phyloP scores from a whole-genome alignment of 2,888 invertebrate genomes.

The Agrotis ipsilon region DNA sequence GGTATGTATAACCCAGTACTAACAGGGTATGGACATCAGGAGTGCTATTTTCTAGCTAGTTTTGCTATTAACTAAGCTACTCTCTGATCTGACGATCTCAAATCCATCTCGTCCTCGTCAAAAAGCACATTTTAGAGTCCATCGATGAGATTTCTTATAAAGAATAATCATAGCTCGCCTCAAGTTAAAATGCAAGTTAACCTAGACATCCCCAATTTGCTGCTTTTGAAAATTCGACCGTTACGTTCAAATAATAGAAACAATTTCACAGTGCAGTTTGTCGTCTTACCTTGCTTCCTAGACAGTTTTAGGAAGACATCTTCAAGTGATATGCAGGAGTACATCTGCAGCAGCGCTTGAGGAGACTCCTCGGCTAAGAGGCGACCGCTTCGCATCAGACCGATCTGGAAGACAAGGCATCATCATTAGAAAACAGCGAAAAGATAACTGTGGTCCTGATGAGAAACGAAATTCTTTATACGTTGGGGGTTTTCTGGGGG shows the following conservation, averaged over 20 bases:
- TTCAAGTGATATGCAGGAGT: slow-evolving; percentile 96
- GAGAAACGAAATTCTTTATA: neutral
- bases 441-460: neutral
- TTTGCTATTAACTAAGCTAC: too few relatives aligned
- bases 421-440: neutral
- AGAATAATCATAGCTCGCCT: too few relatives aligned
- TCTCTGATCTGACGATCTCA: too few relatives aligned
- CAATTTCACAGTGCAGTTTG: neutral
- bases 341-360: slow-evolving; percentile 95
- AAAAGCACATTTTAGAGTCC: too few relatives aligned
- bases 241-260: slow-evolving; percentile 8
- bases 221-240: slow-evolving; percentile 2
- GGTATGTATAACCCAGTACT: too few relatives aligned
- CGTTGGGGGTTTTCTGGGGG: too few relatives aligned
- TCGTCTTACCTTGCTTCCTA: slow-evolving; percentile 92
- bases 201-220: too few relatives aligned
- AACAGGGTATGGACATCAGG: too few relatives aligned
- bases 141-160: too few relatives aligned
- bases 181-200: too few relatives aligned
- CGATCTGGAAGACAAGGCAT: slow-evolving; percentile 92
- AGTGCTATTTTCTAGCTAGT: too few relatives aligned
- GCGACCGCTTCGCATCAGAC: slow-evolving; percentile 97
- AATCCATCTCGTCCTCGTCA: too few relatives aligned
- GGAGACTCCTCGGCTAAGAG: slow-evolving; percentile 97
- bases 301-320: slow-evolving; percentile 98